Base-by-base conservation (phyloP, 2,888 invertebrate genomes). In the Drepanosiphum platanoidis region DNA sequence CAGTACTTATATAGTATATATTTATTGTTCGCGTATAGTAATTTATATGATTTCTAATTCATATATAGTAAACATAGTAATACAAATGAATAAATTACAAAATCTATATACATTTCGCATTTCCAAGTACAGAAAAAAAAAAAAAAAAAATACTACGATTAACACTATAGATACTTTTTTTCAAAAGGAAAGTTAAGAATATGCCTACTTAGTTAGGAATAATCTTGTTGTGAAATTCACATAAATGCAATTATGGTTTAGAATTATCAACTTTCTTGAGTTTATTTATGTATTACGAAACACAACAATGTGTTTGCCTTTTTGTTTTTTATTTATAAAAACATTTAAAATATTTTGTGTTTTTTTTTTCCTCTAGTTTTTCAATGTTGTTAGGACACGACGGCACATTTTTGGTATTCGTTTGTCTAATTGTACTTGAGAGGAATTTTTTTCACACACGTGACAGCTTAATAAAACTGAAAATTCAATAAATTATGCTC, bases 401-500 rank as follows among this genome's bases (percentile, higher is more conserved):
- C 42, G 13, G 13, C n/a, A n/a, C n/a, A n/a, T n/a, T n/a, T n/a
- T n/a, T n/a, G n/a, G n/a, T n/a, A n/a, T n/a, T n/a, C n/a, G n/a
- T n/a, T n/a, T n/a, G n/a, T n/a, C n/a, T n/a, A n/a, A n/a, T n/a
- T n/a, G n/a, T n/a, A n/a, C n/a, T n/a, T n/a, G n/a, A n/a, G n/a
- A n/a, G n/a, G n/a, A n/a, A n/a, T n/a, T n/a, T n/a, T n/a, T n/a
- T n/a, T n/a, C n/a, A n/a, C n/a, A n/a, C n/a, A n/a, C n/a, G n/a
- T n/a, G n/a, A n/a, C n/a, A n/a, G n/a, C n/a, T n/a, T n/a, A n/a
- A n/a, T n/a, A n/a, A n/a, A n/a, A n/a, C n/a, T n/a, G n/a, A n/a
- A n/a, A n/a, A n/a, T n/a, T n/a, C n/a, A n/a, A n/a, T n/a, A n/a
- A 64, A 77, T 61, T 61, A 77, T 77, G 61, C 36, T 27, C 9